phyloP scores from a whole-genome alignment of 1,140 invertebrate species.

The Aphis gossypii region DNA sequence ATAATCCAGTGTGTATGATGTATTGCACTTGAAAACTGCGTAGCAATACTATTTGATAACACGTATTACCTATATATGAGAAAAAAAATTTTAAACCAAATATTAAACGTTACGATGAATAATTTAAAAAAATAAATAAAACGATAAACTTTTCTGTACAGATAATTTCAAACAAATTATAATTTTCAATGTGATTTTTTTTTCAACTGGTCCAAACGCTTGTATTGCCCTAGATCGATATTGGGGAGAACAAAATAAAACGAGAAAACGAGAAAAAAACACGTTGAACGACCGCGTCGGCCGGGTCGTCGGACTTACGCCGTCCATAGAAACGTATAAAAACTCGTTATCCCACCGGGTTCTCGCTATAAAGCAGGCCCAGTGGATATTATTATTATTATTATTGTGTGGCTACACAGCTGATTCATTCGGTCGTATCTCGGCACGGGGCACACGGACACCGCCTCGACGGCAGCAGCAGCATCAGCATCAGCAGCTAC shows the following conservation, averaged over 20 bases:
- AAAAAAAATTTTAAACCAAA: neutral
- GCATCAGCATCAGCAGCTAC: neutral
- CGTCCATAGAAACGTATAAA: neutral
- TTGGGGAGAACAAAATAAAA: neutral
- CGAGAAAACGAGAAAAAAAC: neutral
- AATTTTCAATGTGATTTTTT: neutral
- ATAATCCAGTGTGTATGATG: neutral
- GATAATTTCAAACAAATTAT: neutral
- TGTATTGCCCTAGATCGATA: neutral
- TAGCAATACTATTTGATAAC: neutral
- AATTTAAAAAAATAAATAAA: neutral
- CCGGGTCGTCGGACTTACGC: constrained; percentile 25
- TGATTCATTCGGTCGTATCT: neutral
- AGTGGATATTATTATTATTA: neutral
- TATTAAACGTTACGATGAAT: neutral
- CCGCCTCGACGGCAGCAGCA: neutral
- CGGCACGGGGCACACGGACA: neutral
- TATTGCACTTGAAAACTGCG: neutral
- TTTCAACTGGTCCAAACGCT: neutral
- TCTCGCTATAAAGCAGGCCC: neutral
- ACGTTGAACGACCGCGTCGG: constrained; percentile 23
- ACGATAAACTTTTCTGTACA: neutral
- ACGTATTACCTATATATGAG: neutral
- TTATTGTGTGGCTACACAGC: neutral
- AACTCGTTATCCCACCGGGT: constrained; percentile 32